Percentiles rank a stretch among this genome's conserved stretches.
phyloP scores from a whole-genome alignment of 1,140 invertebrate species.

The Charaxes varanes region DNA sequence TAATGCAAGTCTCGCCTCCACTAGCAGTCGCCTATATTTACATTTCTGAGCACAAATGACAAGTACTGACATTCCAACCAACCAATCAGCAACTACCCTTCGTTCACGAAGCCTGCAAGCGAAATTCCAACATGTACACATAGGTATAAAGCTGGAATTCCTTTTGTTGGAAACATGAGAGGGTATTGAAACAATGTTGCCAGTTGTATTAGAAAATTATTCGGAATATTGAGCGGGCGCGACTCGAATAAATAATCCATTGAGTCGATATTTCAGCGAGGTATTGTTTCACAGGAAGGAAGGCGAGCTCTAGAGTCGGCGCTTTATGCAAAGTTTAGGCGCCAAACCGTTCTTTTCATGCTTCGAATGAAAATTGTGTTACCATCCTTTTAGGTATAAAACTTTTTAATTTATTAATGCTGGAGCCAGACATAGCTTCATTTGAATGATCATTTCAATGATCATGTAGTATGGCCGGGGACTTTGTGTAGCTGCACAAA shows the following conservation, averaged over 20 bases:
- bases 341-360: too few species aligned
- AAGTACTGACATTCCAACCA: conserved; percentile 9
- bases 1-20: background rate
- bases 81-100: background rate
- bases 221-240: conserved; percentile 17
- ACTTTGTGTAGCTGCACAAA: too few species aligned
- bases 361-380: too few species aligned
- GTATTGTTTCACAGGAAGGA: conserved; percentile 1
- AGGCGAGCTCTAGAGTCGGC: too few species aligned
- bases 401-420: too few species aligned
- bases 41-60: conserved; percentile 19
- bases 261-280: conserved; percentile 13
- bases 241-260: conserved; percentile 21
- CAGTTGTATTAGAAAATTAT: conserved; percentile 17
- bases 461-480: too few species aligned
- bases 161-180: background rate
- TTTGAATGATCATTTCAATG: too few species aligned
- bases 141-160: background rate
- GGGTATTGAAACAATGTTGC: background rate
- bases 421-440: too few species aligned
- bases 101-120: background rate
- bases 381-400: too few species aligned
- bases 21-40: conserved; percentile 16
- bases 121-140: background rate
- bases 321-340: too few species aligned